Base-by-base conservation (phyloP, 2,888 invertebrate species). In the Morpho helenor region DNA sequence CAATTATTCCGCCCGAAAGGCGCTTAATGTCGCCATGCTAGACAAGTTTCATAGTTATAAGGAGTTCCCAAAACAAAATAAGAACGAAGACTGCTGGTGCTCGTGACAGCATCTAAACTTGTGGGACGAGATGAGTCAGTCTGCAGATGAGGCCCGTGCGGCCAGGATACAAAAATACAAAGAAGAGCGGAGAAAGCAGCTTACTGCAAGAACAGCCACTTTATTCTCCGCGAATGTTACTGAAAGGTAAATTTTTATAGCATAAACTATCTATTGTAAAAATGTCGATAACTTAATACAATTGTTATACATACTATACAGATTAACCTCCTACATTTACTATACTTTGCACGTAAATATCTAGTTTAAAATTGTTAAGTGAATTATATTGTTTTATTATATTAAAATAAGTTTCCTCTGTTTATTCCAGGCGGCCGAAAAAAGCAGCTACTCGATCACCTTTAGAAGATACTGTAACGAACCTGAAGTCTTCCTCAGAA, bases 161-260 rank as follows among this genome's bases (percentile, higher is more conserved):
- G 93, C 93, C 80, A 89, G 95, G 75, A 93, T 95, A 71, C 93
- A 93, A 70, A 92, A 92, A 69, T 95, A 95, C 81, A 95, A 95
- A 77, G 95, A 95, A 72, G 94, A 95, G 75, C 88, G 95, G 57
- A 91, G 94, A 62, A 92, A 91, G 70, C 94, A 95, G 78, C 84
- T 95, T 62, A 93, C 93, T 45, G 92, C 92, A n/a, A 92, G 92
- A 69, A 87, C 89, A 52, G 87, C 88, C 46, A 82, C 85, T 60
- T 91, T 95, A 68, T 92, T 95, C 74, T 93, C 94, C 66, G 93
- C 94, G 59, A 92, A 94, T 76, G 92, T 95, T 62, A 88, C 90
- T 68, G 87, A 88, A 66, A 82, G 89, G 90, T 90, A 60, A 66
- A 77, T 59, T 8, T 47, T n/a, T n/a, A n/a, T n/a, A n/a, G n/a